Evolutionary conservation across 2,888 invertebrate species (phyloP), one percentile per base, ranked within the genome.

Genomic region (Noctua janthina): DNA sequence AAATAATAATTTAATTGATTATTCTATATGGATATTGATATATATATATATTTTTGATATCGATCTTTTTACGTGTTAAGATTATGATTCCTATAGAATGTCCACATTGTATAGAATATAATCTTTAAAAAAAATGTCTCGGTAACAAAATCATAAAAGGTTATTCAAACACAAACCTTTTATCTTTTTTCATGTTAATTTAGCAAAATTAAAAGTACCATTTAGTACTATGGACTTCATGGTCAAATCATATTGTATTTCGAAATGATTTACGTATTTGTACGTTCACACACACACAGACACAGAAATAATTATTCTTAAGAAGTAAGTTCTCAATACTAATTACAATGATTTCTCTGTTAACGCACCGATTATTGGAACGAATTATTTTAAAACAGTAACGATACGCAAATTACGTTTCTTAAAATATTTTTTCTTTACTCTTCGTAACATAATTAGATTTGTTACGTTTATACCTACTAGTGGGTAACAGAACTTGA

Each of bases 331-430:
- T 79, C 43, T n/a, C 10, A 29, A 46, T 7, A 79, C 35, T 62
- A 82, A 79, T 80, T 72, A 85, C 1, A 85, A 73, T 39, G 49
- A 46, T 54, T 66, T 56, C 17, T 68, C 7, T 39, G 23, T 29
- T 68, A 67, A 77, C 29, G 64, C 15, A 72, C 17, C 66, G 71
- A 43, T 46, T 29, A 39, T 43, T 71, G 62, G 70, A 77, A 59
- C 74, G 2, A 84, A 87, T 84, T 76, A 29, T 51, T 29, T 43
- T 56, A 71, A 87, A 74, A 83, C 74, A 84, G 49, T 54, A 13
- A 17, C 66, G 83, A 46, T 62, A 77, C 49, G 84, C 83, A 87
- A 56, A 83, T 84, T 87, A 82, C 0, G 29, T 62, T 84, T 49
- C 35, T 23, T 35, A 29, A 70, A 87, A 87, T 64, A 87, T 84